These are phyloP conservation scores for Yponomeuta sedellus DNA, from an alignment of 2,888 invertebrate genomes.

Conservation along the genomic window DNA sequence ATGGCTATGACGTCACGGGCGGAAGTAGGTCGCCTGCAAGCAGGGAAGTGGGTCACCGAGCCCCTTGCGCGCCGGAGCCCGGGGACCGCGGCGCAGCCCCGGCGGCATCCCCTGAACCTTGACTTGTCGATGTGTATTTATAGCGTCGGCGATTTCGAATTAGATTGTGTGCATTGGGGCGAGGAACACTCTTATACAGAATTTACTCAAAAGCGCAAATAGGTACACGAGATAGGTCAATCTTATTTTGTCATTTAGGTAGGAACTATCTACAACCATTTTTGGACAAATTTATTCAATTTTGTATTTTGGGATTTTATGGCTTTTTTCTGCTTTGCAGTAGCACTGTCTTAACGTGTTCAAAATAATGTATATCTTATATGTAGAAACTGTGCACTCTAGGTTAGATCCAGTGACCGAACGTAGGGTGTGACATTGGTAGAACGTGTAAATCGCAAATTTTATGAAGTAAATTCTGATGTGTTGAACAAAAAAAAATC, in stretches of 20 bases:
- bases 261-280: too few relatives aligned
- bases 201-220: neutral
- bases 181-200: neutral
- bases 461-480: too few relatives aligned
- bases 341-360: too few relatives aligned
- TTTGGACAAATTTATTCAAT: too few relatives aligned
- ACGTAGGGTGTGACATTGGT: too few relatives aligned
- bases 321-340: too few relatives aligned
- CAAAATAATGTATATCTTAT: too few relatives aligned
- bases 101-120: conserved; percentile 20
- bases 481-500: too few relatives aligned
- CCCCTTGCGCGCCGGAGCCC: conserved; percentile 36
- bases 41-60: conserved; percentile 52
- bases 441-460: too few relatives aligned
- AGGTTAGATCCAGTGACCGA: too few relatives aligned
- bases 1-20: conserved; percentile 60
- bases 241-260: neutral
- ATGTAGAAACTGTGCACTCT: too few relatives aligned
- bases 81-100: conserved; percentile 24
- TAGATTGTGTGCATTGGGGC: neutral
- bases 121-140: conserved; percentile 2
- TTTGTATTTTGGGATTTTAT: too few relatives aligned
- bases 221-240: neutral
- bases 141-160: neutral
- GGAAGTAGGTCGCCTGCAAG: conserved; percentile 66